These are phyloP conservation scores for Margaritifera margaritifera DNA, from an alignment of 2,888 invertebrate species.

Conservation along the genomic window DNA sequence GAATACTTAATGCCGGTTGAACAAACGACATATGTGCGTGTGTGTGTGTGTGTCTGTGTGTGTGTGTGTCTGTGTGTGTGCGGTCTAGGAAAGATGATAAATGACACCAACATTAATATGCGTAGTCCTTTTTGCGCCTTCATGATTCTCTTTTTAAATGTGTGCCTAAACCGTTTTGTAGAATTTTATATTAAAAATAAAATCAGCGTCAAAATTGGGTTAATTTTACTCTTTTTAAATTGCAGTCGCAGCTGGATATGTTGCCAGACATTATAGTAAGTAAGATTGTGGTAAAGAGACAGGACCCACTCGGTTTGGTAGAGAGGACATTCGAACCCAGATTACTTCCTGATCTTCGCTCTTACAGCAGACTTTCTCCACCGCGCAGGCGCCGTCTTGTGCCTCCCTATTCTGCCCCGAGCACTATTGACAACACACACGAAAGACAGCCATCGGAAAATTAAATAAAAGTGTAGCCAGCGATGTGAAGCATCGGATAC, in stretches of 20 bases:
- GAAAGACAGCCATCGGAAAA: no score
- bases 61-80: no score
- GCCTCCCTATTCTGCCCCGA: slow-evolving; percentile 17
- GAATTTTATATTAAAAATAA: background rate
- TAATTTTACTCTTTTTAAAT: slow-evolving; percentile 3
- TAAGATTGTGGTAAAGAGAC: slow-evolving; percentile 29
- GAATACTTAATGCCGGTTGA: no score
- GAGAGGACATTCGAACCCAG: slow-evolving; percentile 16
- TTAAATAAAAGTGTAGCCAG: no score
- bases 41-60: no score
- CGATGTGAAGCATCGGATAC: no score
- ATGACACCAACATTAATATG: no score
- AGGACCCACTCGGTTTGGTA: slow-evolving; percentile 13
- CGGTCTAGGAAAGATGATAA: no score
- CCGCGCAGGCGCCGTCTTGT: slow-evolving; percentile 27
- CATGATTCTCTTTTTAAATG: no score
- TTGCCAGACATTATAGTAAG: slow-evolving; percentile 55
- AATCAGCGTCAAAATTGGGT: background rate
- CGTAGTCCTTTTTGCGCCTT: no score
- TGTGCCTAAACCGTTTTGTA: background rate
- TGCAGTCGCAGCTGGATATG: slow-evolving; percentile 52
- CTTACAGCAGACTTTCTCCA: slow-evolving; percentile 28
- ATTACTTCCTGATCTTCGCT: slow-evolving; percentile 25
- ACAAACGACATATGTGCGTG: no score
- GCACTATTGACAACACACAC: background rate